Base-by-base conservation (phyloP, 2,113 vertebrate genomes). In the Chiloscyllium plagiosum region DNA sequence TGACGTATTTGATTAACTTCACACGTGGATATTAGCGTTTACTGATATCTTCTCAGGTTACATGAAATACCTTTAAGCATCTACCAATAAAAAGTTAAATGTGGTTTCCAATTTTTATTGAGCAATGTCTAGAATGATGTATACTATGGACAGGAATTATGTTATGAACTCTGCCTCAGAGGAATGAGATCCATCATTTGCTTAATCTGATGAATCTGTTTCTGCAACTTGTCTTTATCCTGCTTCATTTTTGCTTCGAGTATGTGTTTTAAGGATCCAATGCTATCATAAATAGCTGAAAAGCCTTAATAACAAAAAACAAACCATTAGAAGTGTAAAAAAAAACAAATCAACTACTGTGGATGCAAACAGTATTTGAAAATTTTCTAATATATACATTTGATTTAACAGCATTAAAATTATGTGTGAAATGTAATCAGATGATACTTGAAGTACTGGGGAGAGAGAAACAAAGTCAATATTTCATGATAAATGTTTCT, bases 231-330 rank as follows among this genome's bases (percentile, higher is more conserved):
- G 2, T 98, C 98, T 96, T 96, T 98, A 96, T 98, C 98, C 96
- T 98, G 96, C 96, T 98, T 98, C 97, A 95, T 95, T 97, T 98
- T 98, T 0, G 97, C 97, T 96, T 98, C 98, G 0, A 98, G 97
- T 95, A 98, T 97, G 97, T 98, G 97, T 96, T 97, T 97, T 96
- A 98, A 97, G 86, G 98, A 98, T 37, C 97, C 97, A 96, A 98
- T 97, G 97, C 97, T 98, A 96, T 98, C 98, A 68, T 98, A 98
- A 96, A 98, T 97, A 68, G 98, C 97, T 42, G 98, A 96, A 97
- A 98, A 98, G 66, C 98, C 98, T 98, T 86, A 61, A 96, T 96
- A 95, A 96, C 50, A 92, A 96, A 56, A 66, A 61, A 95, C 33
- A 95, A 56, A 86, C 47, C 33, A 56, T 37, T 8, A 80, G 1